phyloP scores from a whole-genome alignment of 1,140 invertebrate genomes.

The Drosophila tsacasi region DNA sequence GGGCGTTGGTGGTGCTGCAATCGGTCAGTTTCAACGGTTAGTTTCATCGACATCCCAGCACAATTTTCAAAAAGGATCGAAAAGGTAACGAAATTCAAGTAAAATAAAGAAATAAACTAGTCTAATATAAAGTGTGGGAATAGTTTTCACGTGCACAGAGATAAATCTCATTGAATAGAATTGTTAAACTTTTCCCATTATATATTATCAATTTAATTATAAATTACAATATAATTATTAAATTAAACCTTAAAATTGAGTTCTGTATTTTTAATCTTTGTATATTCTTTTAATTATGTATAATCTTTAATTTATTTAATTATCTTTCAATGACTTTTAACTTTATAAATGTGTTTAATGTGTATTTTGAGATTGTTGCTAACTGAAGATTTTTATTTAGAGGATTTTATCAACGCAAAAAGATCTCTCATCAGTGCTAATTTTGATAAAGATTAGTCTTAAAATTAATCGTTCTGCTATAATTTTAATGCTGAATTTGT shows the following conservation, averaged over 20 bases:
- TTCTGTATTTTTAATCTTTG: no score
- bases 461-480: background rate
- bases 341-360: no score
- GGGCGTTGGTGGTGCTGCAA: conserved; percentile 83
- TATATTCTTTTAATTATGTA: background rate
- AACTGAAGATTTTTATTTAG: no score
- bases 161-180: background rate
- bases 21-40: conserved; percentile 30
- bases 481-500: background rate
- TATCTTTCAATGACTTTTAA: no score
- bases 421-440: no score
- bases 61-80: background rate
- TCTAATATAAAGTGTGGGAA: conserved; percentile 9
- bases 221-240: no score
- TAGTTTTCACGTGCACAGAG: conserved; percentile 2
- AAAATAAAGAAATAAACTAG: conserved; percentile 35
- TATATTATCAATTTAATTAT: background rate
- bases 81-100: conserved; percentile 5
- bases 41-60: background rate
- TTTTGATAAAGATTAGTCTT: background rate
- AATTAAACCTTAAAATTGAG: background rate
- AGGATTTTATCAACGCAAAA: no score
- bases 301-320: background rate
- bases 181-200: background rate
- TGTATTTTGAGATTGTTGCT: no score